Percentiles rank a stretch among this genome's conserved stretches.
These are phyloP conservation scores for Fragum fragum DNA, from an alignment of 2,888 invertebrate genomes.

Conservation along the genomic window DNA sequence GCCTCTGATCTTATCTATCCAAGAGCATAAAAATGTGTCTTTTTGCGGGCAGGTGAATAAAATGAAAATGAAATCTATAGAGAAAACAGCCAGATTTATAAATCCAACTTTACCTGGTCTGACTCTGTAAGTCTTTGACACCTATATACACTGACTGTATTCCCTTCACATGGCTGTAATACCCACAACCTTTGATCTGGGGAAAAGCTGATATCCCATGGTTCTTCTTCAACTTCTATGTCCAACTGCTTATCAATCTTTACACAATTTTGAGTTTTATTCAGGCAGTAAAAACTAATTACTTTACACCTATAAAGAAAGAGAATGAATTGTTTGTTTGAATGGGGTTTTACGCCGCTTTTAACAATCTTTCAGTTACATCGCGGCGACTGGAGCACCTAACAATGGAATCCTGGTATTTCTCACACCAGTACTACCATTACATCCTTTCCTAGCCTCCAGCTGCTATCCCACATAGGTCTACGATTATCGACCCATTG, in stretches of 20 bases:
- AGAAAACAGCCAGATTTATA: no score
- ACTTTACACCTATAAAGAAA: constrained; percentile 31
- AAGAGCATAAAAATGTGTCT: no score
- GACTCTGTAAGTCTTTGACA: constrained; percentile 33
- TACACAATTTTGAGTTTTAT: constrained; percentile 14
- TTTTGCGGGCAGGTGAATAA: no score
- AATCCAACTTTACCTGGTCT: not conserved
- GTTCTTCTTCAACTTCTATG: constrained; percentile 47
- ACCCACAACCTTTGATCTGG: constrained; percentile 65
- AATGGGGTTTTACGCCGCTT: no score
- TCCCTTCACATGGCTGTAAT: constrained; percentile 64
- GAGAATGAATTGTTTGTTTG: not conserved
- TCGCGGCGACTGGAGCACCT: not conserved
- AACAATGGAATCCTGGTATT: not conserved
- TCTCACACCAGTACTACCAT: not conserved
- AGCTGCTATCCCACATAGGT: not conserved
- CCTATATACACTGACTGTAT: constrained; percentile 57
- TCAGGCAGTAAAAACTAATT: constrained; percentile 29
- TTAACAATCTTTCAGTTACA: not conserved
- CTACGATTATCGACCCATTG: no score
- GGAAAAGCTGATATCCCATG: constrained; percentile 74
- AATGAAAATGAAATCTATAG: no score
- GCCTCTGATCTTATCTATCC: no score
- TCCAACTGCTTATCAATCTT: constrained; percentile 25
- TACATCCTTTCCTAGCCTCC: not conserved